phyloP scores from a whole-genome alignment of 2,888 invertebrate species.

The Catocala fraxini region DNA sequence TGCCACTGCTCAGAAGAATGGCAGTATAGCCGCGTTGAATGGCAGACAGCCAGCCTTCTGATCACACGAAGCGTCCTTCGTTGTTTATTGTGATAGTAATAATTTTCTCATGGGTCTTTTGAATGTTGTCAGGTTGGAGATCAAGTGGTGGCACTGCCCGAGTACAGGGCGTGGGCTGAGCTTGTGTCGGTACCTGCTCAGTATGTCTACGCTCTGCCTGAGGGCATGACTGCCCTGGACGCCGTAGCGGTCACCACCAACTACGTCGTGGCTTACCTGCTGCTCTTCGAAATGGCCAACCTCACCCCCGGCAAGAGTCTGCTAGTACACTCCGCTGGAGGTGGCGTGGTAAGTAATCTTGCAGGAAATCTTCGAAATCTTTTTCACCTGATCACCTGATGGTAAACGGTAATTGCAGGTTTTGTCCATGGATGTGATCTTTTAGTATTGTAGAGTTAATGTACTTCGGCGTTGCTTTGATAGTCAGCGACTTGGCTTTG shows the following conservation, averaged over 20 bases:
- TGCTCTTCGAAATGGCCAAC: constrained; percentile 94
- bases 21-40: too few relatives aligned
- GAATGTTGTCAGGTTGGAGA: constrained; percentile 89
- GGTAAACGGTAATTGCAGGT: too few relatives aligned
- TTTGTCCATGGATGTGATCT: too few relatives aligned
- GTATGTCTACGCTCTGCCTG: constrained; percentile 93
- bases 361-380: not conserved
- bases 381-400: too few relatives aligned
- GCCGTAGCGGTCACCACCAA: constrained; percentile 95
- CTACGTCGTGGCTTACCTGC: constrained; percentile 94
- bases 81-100: too few relatives aligned
- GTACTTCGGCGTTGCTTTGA: too few relatives aligned
- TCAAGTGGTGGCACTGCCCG: constrained; percentile 94
- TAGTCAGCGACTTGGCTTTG: too few relatives aligned
- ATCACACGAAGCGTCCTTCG: too few relatives aligned
- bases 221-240: constrained; percentile 92
- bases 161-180: constrained; percentile 96
- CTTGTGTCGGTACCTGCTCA: constrained; percentile 93
- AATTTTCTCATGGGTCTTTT: constrained; percentile 1
- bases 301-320: constrained; percentile 93
- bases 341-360: constrained; percentile 93
- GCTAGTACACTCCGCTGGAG: constrained; percentile 94
- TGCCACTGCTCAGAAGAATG: too few relatives aligned
- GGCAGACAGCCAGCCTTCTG: too few relatives aligned
- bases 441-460: too few relatives aligned